Base-by-base conservation (phyloP, 2,888 invertebrate species). In the Meteorus colon region DNA sequence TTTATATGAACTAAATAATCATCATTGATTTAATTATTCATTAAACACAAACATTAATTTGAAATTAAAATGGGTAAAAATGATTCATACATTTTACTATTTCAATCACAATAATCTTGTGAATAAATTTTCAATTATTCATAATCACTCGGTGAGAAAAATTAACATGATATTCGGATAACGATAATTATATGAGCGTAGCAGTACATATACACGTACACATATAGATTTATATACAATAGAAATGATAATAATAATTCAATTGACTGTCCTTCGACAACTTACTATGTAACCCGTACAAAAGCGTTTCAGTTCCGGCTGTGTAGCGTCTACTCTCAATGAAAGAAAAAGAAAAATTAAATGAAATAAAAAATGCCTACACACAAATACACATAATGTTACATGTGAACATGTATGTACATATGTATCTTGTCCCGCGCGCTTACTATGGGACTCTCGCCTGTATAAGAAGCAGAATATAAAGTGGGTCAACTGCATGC, bases 251-350 rank as follows among this genome's bases (percentile, higher is more conserved):
- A 79, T 76, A 69, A 78, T 84, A 83, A 84, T 85, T 84, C 83
- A 81, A 81, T 85, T 82, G 84, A 81, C 79, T 83, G 84, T 85
- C 84, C 85, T 85, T 84, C 82, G 85, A 55, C 55, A 8, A 81
- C 80, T 82, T 82, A 81, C 77, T 79, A 74, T 76, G 76, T 8
- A 51, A 55, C 19, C 75, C 77, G 76, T 79, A 84, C 80, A 82
- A 83, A 82, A 82, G 82, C 80, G 80, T 80, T 82, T 84, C 82
- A 81, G 83, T 85, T 86, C 85, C 84, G 83, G 84, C 77, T 83
- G 19, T 65, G 81, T 77, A 19, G 55, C 55, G 8, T 55, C 55
- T 55, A 55, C 55, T 19, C 19, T 19, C 19, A 55, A 55, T 55
- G n/a, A 8, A 19, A n/a, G 8, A 19, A 8, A 55, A n/a, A 55